Conservation (phyloP, 2,113 vertebrate genomes). For the Lophius piscatorius region DNA sequence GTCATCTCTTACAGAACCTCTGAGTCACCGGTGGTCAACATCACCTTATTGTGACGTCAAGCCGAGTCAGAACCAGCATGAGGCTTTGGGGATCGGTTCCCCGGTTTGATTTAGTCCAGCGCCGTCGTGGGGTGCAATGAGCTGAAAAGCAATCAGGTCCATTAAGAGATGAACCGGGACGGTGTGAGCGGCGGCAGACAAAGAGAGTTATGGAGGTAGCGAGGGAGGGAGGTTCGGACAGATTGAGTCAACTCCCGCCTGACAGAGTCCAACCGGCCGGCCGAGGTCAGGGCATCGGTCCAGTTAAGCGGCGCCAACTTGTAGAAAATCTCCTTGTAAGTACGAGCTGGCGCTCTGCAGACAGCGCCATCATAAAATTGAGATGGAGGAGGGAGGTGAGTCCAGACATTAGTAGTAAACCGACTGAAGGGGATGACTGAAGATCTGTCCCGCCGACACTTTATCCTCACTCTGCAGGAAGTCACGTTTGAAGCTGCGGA, state of each 20-base stretch:
- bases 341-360: constrained; percentile 4
- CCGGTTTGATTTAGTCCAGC: constrained; percentile 63
- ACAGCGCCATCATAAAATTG: constrained; percentile 4
- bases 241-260: constrained; percentile 52
- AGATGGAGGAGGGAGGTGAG: not conserved
- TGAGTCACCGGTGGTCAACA: constrained; percentile 61
- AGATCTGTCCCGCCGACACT: not conserved
- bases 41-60: constrained; percentile 63
- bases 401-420: constrained; percentile 16
- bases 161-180: constrained; percentile 71
- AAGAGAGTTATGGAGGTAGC: constrained; percentile 26
- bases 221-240: constrained; percentile 43
- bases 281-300: constrained; percentile 38
- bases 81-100: constrained; percentile 33
- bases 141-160: constrained; percentile 70
- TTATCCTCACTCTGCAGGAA: constrained; percentile 15
- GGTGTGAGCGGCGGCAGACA: constrained; percentile 42
- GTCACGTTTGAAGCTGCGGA: constrained; percentile 21
- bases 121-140: constrained; percentile 62
- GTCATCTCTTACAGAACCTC: constrained; percentile 47
- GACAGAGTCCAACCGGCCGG: constrained; percentile 41
- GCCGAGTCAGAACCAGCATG: constrained; percentile 35
- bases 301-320: constrained; percentile 1
- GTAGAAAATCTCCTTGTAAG: not conserved
- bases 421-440: constrained; percentile 12